Conservation (phyloP, 2,113 vertebrate species). For the Sceloporus undulatus region DNA sequence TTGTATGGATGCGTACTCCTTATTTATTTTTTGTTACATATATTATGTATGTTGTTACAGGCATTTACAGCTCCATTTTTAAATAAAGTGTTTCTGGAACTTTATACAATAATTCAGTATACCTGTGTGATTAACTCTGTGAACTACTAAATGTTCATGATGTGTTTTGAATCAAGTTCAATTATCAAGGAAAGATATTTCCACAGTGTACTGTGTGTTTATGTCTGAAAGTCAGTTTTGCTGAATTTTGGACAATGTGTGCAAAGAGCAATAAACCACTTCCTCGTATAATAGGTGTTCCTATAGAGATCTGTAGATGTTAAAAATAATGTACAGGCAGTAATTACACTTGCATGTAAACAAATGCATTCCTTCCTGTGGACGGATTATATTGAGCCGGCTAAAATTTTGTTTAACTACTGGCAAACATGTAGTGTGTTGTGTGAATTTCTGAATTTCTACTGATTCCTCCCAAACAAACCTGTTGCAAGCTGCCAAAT, state of each 20-base stretch:
- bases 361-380: background rate
- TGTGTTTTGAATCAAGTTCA: constrained; percentile 14
- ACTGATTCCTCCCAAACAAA: too few species aligned
- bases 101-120: constrained; percentile 68
- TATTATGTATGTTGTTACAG: constrained; percentile 92
- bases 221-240: background rate
- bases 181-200: background rate
- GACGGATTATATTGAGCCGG: background rate
- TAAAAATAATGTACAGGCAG: background rate
- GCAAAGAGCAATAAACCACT: constrained; percentile 14
- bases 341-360: background rate
- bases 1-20: constrained; percentile 91
- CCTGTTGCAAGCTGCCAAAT: too few species aligned
- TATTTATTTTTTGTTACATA: constrained; percentile 92
- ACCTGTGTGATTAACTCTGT: constrained; percentile 43
- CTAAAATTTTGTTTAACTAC: background rate
- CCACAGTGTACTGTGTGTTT: background rate
- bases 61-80: constrained; percentile 92
- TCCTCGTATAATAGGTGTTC: constrained; percentile 1
- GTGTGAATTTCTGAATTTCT: too few species aligned
- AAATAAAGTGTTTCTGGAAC: constrained; percentile 94
- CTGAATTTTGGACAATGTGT: constrained; percentile 8
- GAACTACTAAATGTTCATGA: constrained; percentile 6
- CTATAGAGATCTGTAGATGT: constrained; percentile 8
- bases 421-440: too few species aligned